Percentiles rank a stretch among this genome's conserved stretches.
Evolutionary conservation across 2,797 vertebrate species (phyloP).

Genomic region (Vultur gryphus): DNA sequence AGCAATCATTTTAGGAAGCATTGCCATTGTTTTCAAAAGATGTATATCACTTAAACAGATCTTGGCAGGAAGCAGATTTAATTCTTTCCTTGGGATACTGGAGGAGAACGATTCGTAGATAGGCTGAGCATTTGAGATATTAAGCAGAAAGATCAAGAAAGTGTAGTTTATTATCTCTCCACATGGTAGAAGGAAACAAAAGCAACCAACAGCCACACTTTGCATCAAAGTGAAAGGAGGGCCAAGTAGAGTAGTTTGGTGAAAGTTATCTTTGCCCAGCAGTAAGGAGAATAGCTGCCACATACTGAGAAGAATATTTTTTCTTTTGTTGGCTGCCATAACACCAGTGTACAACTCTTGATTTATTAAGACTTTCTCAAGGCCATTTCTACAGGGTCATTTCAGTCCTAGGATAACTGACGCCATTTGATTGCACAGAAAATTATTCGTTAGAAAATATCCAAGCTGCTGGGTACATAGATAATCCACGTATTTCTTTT

Average conservation of each 20-base stretch:
- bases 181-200: background rate
- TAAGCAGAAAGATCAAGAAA: background rate
- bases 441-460: background rate
- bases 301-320: background rate
- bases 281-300: background rate
- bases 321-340: background rate
- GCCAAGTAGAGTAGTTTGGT: background rate
- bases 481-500: background rate
- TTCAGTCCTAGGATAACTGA: background rate
- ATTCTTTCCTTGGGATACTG: background rate
- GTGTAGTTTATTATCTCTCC: background rate
- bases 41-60: background rate
- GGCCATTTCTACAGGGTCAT: background rate
- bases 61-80: background rate
- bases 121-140: background rate
- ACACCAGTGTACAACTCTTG: background rate
- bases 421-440: background rate
- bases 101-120: background rate
- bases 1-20: constrained; percentile 8
- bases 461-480: background rate
- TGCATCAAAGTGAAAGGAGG: background rate
- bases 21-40: background rate
- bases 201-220: background rate
- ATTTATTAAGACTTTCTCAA: background rate
- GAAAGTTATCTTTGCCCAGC: background rate